Evolutionary conservation across 2,888 invertebrate species (phyloP).

Genomic region (Brachylomia viminalis): DNA sequence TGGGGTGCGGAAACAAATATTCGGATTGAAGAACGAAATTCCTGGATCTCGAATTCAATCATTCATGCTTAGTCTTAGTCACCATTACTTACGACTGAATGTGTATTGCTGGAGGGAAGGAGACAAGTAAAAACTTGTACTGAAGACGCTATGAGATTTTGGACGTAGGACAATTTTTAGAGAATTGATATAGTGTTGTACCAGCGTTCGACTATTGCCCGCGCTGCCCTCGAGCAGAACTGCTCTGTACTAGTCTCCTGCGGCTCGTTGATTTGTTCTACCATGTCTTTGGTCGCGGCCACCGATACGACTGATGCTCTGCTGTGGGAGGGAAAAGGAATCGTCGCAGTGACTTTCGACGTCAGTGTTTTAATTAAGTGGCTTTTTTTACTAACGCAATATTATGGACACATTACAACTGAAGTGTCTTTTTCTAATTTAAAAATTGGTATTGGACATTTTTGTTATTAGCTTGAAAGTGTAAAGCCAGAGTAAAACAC

Average conservation of each 20-base stretch:
- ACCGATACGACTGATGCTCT: conserved; percentile 74
- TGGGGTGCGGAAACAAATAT: conserved; percentile 15
- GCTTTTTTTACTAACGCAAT: neutral
- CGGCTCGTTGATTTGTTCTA: conserved; percentile 54
- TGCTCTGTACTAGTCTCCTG: conserved; percentile 53
- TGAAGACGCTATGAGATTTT: neutral
- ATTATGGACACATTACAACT: neutral
- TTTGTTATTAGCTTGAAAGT: neutral
- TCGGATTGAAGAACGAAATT: conserved; percentile 7
- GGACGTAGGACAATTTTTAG: conserved; percentile 15
- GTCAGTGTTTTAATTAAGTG: neutral
- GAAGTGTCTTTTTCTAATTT: neutral
- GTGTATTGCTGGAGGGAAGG: neutral
- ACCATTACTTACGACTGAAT: neutral
- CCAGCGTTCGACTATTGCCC: conserved; percentile 58
- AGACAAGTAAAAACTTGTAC: neutral
- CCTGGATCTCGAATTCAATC: neutral
- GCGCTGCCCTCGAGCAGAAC: conserved; percentile 56
- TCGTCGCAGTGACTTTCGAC: conserved; percentile 41
- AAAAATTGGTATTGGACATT: neutral
- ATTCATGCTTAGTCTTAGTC: neutral
- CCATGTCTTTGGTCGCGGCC: conserved; percentile 69
- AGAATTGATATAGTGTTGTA: conserved; percentile 45
- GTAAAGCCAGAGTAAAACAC: no score
- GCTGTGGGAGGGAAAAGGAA: conserved; percentile 64